phyloP scores from a whole-genome alignment of 2,113 vertebrate species.

The Neoarius graeffei region DNA sequence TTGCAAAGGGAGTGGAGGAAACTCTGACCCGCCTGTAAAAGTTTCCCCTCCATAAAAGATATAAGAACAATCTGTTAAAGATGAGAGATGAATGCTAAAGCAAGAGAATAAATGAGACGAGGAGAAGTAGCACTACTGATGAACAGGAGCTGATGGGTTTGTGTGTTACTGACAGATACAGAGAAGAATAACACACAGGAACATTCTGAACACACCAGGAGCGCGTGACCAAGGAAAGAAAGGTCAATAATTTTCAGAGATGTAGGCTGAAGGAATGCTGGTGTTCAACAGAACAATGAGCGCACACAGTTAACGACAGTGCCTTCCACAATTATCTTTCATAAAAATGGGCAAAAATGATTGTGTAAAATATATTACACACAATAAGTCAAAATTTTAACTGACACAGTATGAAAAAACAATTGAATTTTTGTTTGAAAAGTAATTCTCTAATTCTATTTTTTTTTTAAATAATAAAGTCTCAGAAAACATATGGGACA shows the following conservation, averaged over 20 bases:
- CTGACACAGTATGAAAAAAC: background rate
- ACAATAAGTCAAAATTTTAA: background rate
- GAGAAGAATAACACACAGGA: background rate
- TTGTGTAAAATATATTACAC: background rate
- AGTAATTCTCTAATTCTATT: background rate
- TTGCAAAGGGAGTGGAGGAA: conserved; percentile 50
- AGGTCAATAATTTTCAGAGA: conserved; percentile 38
- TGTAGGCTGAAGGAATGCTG: conserved; percentile 3
- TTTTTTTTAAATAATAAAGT: too few species aligned
- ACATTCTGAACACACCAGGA: background rate
- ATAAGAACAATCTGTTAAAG: conserved; percentile 21
- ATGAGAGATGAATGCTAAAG: background rate
- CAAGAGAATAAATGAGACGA: background rate
- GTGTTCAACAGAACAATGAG: conserved; percentile 1
- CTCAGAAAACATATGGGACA: background rate
- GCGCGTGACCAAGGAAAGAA: conserved; percentile 10
- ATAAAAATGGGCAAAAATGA: background rate
- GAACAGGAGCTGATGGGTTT: background rate
- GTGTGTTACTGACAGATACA: background rate
- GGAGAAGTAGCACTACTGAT: background rate
- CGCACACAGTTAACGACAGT: background rate
- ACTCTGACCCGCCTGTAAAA: conserved; percentile 33
- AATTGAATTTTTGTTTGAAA: background rate
- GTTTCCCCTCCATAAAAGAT: conserved; percentile 20
- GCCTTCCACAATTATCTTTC: background rate